Conservation (phyloP, 2,888 invertebrate genomes). For the Philaethria dido region DNA sequence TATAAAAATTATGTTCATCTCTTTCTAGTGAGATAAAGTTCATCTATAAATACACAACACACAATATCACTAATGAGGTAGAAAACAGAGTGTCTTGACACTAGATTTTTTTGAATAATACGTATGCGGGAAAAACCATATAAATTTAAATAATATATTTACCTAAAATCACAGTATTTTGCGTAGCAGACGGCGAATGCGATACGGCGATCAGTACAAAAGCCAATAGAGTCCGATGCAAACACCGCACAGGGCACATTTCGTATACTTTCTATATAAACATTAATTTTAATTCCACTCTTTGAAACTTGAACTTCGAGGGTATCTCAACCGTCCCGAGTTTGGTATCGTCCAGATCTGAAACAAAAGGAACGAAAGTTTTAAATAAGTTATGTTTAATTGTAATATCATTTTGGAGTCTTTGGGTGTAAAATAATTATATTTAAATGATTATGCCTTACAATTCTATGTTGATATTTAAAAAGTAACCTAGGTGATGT, state of each 20-base stretch:
- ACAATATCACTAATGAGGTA: no score
- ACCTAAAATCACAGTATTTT: constrained; percentile 69
- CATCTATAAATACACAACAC: no score
- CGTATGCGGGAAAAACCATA: no score
- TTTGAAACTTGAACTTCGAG: constrained; percentile 30
- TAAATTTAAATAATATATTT: constrained; percentile 41
- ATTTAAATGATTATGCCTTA: no score
- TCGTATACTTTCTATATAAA: constrained; percentile 52
- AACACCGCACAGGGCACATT: constrained; percentile 68
- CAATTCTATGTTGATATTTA: no score
- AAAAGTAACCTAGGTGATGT: no score
- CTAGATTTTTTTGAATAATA: no score
- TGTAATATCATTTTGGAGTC: not conserved
- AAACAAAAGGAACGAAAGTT: constrained; percentile 23
- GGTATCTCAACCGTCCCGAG: constrained; percentile 29
- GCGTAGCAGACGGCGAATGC: constrained; percentile 70
- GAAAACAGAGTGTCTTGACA: no score
- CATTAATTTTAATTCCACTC: constrained; percentile 39
- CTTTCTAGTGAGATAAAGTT: no score
- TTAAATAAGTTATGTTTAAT: constrained; percentile 1
- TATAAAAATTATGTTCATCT: no score
- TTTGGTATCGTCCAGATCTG: constrained; percentile 62
- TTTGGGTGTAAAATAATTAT: not conserved
- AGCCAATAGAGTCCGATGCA: constrained; percentile 62
- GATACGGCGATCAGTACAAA: constrained; percentile 65